These are phyloP conservation scores for Orbicella faveolata DNA, from an alignment of 64 coral and sea anemone genomes.

Conservation along the genomic window DNA sequence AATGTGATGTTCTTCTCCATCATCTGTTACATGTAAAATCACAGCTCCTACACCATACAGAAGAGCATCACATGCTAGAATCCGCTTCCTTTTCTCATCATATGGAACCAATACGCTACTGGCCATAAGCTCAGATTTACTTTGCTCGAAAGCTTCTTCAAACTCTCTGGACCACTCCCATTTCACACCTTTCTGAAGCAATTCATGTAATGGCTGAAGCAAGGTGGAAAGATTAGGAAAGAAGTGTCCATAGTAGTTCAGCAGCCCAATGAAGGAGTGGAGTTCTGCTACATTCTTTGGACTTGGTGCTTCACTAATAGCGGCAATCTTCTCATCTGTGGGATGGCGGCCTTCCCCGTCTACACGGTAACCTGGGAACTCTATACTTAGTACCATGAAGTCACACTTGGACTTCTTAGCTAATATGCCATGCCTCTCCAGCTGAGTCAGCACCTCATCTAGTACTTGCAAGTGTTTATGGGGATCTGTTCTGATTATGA, in stretches of 20 bases:
- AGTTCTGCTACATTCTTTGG: slow-evolving; percentile 56
- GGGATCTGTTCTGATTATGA: slow-evolving; percentile 31
- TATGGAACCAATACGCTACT: slow-evolving; percentile 28
- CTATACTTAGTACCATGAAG: slow-evolving; percentile 39
- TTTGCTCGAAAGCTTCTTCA: slow-evolving; percentile 32
- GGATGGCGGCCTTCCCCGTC: slow-evolving; percentile 44
- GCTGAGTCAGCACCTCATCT: slow-evolving; percentile 49
- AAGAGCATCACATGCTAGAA: slow-evolving; percentile 12
- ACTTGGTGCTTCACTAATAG: slow-evolving; percentile 8
- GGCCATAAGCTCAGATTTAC: slow-evolving; percentile 37
- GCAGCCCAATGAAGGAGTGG: slow-evolving; percentile 39
- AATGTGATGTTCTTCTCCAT: background rate
- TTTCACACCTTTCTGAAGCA: slow-evolving; percentile 43
- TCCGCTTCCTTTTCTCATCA: slow-evolving; percentile 43
- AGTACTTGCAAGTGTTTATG: slow-evolving; percentile 54
- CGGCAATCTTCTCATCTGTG: slow-evolving; percentile 48
- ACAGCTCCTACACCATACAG: slow-evolving; percentile 25
- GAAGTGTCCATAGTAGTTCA: slow-evolving; percentile 62
- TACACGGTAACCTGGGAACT: slow-evolving; percentile 35
- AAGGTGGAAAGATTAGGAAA: slow-evolving; percentile 50
- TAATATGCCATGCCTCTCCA: slow-evolving; percentile 36
- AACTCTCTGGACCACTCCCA: slow-evolving; percentile 35
- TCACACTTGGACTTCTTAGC: slow-evolving; percentile 55
- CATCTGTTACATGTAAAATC: background rate
- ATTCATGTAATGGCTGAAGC: slow-evolving; percentile 45